phyloP scores from a whole-genome alignment of 2,113 vertebrate species.

The Halichoeres trimaculatus region DNA sequence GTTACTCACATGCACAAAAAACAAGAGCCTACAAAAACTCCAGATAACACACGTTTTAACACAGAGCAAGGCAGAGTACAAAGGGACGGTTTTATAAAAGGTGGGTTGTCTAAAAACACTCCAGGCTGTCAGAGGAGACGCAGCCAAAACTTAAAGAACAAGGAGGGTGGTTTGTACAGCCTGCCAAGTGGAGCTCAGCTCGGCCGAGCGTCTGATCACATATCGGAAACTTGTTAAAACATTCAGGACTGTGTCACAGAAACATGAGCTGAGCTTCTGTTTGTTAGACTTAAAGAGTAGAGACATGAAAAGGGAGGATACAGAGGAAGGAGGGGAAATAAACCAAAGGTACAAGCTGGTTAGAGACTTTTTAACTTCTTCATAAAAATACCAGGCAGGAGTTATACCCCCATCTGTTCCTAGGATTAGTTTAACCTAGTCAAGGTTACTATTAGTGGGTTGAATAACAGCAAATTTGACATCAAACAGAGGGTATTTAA shows the following conservation, averaged over 20 bases:
- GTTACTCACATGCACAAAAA: conserved; percentile 29
- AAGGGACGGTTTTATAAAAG: conserved; percentile 48
- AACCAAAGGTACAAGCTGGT: not conserved
- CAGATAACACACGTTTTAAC: conserved; percentile 39
- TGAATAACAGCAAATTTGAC: conserved; percentile 13
- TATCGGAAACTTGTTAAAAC: conserved; percentile 82
- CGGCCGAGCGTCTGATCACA: conserved; percentile 69
- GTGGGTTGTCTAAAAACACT: conserved; percentile 60
- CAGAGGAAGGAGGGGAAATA: not conserved
- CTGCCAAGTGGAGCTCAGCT: not conserved
- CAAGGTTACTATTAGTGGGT: conserved; percentile 19
- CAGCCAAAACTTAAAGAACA: conserved; percentile 19
- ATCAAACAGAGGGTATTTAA: conserved; percentile 38
- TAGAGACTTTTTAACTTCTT: conserved; percentile 2
- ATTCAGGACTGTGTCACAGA: conserved; percentile 74
- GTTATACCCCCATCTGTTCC: not conserved
- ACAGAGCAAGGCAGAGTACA: conserved; percentile 15
- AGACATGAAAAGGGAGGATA: conserved; percentile 6
- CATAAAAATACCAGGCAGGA: not conserved
- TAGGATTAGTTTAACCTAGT: conserved; percentile 3
- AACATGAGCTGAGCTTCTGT: conserved; percentile 58
- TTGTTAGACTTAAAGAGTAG: conserved; percentile 7
- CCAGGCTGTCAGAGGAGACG: conserved; percentile 37
- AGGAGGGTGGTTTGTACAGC: conserved; percentile 31
- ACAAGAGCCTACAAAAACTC: conserved; percentile 16